Conservation (phyloP, 2,888 invertebrate genomes). For the Drosophila picticornis region DNA sequence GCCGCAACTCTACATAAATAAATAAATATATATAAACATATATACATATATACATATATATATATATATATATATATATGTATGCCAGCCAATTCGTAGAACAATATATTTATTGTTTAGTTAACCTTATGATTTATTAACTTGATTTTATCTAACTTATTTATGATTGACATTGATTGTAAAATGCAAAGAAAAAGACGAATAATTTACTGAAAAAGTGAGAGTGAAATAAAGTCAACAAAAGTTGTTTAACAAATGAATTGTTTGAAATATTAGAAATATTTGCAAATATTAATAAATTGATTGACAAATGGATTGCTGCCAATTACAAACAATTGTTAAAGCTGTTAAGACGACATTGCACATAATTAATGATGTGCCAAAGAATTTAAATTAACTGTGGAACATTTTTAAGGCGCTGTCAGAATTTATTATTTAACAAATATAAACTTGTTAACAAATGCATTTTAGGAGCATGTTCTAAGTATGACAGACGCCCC, state of each 20-base stretch:
- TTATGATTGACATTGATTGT: not conserved
- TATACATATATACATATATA: not conserved
- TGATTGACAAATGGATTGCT: slow-evolving; percentile 7
- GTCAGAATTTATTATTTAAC: slow-evolving; percentile 38
- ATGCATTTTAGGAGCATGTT: slow-evolving; percentile 39
- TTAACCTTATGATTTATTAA: slow-evolving; percentile 2
- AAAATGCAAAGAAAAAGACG: not conserved
- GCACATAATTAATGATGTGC: slow-evolving; percentile 31
- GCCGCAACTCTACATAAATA: not conserved
- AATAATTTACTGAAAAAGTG: not conserved
- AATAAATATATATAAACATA: not conserved
- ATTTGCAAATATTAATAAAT: not conserved
- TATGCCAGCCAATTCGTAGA: slow-evolving; percentile 8
- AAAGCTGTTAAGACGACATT: not conserved
- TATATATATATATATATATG: not conserved
- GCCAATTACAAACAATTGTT: slow-evolving; percentile 1
- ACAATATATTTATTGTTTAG: slow-evolving; percentile 7
- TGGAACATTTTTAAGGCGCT: slow-evolving; percentile 28
- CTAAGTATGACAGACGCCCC: slow-evolving; percentile 25
- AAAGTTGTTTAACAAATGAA: not conserved
- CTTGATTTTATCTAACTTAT: not conserved
- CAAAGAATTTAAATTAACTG: slow-evolving; percentile 13
- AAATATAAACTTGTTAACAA: slow-evolving; percentile 26
- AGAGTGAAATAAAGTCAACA: not conserved
- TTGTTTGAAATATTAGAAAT: not conserved